Percentiles rank a stretch among this genome's conserved stretches.
Evolutionary conservation across 1,140 invertebrate species (phyloP).

Genomic region (Solenopsis fugax): DNA sequence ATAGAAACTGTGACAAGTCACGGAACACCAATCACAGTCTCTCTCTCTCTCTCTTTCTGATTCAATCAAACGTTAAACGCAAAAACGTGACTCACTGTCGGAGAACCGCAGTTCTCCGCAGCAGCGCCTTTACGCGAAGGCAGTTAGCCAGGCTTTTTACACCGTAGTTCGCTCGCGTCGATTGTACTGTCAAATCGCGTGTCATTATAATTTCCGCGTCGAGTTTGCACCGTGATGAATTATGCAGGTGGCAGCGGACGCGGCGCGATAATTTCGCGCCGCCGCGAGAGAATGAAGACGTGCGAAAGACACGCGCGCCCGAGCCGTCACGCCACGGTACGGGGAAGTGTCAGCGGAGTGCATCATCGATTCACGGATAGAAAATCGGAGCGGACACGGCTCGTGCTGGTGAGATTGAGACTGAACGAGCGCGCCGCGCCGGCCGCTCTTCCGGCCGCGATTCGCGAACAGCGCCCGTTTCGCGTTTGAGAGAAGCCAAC

Average conservation of each 20-base stretch:
- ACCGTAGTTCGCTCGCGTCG: neutral
- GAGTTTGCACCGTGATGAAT: slow-evolving; percentile 25
- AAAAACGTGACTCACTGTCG: slow-evolving; percentile 26
- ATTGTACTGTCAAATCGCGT: slow-evolving; percentile 50
- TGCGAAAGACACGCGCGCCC: neutral
- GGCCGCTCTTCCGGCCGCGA: no score
- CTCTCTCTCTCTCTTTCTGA: slow-evolving; percentile 1
- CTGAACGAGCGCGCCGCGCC: no score
- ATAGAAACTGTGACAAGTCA: slow-evolving; percentile 9
- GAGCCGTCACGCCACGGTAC: neutral
- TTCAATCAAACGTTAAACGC: slow-evolving; percentile 26
- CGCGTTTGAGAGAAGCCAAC: neutral
- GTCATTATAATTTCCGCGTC: slow-evolving; percentile 49
- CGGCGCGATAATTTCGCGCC: neutral
- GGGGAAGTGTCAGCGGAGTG: slow-evolving; percentile 12
- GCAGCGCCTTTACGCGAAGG: neutral
- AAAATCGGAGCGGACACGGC: slow-evolving; percentile 32
- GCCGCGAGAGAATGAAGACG: slow-evolving; percentile 21
- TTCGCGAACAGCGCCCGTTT: no score
- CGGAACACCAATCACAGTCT: neutral
- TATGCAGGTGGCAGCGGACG: slow-evolving; percentile 23
- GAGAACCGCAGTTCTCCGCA: neutral
- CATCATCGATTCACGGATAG: slow-evolving; percentile 8
- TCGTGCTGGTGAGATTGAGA: neutral
- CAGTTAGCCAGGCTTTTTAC: slow-evolving; percentile 4